Base-by-base conservation (phyloP, 2,113 vertebrate genomes). In the Epinephelus lanceolatus region DNA sequence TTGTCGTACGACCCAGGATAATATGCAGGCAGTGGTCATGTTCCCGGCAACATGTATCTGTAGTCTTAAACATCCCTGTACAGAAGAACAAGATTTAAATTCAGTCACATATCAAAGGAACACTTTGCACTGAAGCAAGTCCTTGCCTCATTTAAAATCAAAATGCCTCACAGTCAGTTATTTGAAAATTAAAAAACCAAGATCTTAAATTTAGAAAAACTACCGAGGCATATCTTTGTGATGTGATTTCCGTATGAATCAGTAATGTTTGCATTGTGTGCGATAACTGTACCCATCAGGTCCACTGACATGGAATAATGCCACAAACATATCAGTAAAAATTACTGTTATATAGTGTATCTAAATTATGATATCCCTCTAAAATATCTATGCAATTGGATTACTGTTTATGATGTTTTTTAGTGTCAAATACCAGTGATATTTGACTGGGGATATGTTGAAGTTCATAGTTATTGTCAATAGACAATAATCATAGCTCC, bases 41-140 rank as follows among this genome's bases (percentile, higher is more conserved):
- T 53, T 99, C 96, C n/a, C 96, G 93, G 85, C 98, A 99, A 92
- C 98, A 99, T 57, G 89, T 79, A 52, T 99, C 97, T 0, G 96
- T 94, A 10, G 91, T 93, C 52, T 93, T 93, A 91, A 98, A 98
- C 83, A 97, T 81, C 21, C 97, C 98, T 98, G 70, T 40, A 27
- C 23, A 67, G 1, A 19, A 71, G 15, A 80, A 33, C 23, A 51
- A 55, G 15, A 75, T 27, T 2, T 47, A 2, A 45, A 70, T 63
- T 55, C 4, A 71, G 8, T 65, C 52, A 61, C 10, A 52, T 8
- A 30, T 75, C 69, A 78, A 62, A 65, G n/a, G 18, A 5, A 5
- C 5, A 40, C 10, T 62, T 75, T n/a, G 0, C 33, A 37, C 30
- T 4, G 11, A 55, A 62, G 18, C 3, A 82, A 55, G 10, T 69